These are phyloP conservation scores for Micromesistius poutassou DNA, from an alignment of 2,797 vertebrate genomes.

Conservation along the genomic window DNA sequence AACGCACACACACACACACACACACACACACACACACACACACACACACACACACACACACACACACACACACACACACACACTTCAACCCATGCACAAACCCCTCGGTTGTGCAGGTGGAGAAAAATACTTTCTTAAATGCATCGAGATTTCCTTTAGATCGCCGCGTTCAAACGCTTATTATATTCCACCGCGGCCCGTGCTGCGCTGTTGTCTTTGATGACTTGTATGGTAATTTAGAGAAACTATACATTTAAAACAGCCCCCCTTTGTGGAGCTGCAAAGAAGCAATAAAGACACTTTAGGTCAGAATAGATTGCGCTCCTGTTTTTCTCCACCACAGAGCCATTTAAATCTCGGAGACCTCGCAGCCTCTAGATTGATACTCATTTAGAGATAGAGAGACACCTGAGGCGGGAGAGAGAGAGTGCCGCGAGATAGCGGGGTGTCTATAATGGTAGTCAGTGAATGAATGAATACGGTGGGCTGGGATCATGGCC, in stretches of 20 bases:
- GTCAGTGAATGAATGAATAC: too few relatives aligned
- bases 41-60: slow-evolving; percentile 6
- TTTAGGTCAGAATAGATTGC: slow-evolving; percentile 61
- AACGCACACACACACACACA: slow-evolving; percentile 19
- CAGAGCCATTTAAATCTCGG: slow-evolving; percentile 50
- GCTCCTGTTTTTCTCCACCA: slow-evolving; percentile 57
- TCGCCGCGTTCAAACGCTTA: slow-evolving; percentile 54
- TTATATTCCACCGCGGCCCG: slow-evolving; percentile 59
- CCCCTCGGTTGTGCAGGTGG: slow-evolving; percentile 15
- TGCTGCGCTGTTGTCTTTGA: slow-evolving; percentile 55
- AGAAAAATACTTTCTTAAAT: slow-evolving; percentile 41
- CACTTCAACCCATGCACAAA: slow-evolving; percentile 10
- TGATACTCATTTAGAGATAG: slow-evolving; percentile 58
- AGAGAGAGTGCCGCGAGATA: slow-evolving; percentile 9
- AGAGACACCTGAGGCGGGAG: slow-evolving; percentile 52
- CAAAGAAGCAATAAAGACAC: slow-evolving; percentile 53
- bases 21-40: slow-evolving; percentile 9
- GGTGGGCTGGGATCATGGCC: too few relatives aligned
- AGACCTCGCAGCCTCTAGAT: slow-evolving; percentile 41
- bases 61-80: slow-evolving; percentile 19
- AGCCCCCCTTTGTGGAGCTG: slow-evolving; percentile 69
- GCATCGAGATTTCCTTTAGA: slow-evolving; percentile 46
- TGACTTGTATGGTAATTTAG: slow-evolving; percentile 69
- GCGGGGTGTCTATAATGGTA: too few relatives aligned
- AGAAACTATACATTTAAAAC: slow-evolving; percentile 81